A percentile compares a stretch with the other conserved stretches of the same genome.
These are phyloP conservation scores for Oncopodura yosiiana DNA, from an alignment of 1,140 invertebrate species.

Conservation along the genomic window DNA sequence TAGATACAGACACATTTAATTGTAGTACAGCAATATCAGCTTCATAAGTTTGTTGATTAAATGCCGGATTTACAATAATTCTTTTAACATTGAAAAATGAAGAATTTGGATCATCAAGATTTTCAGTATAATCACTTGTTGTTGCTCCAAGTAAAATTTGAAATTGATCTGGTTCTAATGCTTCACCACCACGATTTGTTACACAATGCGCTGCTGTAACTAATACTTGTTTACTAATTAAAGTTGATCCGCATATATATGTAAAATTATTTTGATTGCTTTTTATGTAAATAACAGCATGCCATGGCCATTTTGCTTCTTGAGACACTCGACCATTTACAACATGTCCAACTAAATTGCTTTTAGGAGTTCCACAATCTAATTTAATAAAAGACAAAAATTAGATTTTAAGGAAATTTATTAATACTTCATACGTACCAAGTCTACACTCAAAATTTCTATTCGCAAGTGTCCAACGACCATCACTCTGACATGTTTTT, in stretches of 20 bases:
- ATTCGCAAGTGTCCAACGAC: slow-evolving; percentile 12
- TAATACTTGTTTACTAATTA: slow-evolving; percentile 12
- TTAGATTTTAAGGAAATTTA: background rate
- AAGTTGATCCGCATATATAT: slow-evolving; percentile 21
- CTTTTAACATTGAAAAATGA: slow-evolving; percentile 18
- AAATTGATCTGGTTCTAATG: background rate
- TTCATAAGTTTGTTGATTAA: slow-evolving; percentile 18
- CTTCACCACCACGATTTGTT: background rate
- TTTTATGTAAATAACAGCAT: slow-evolving; percentile 7
- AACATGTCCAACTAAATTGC: slow-evolving; percentile 14
- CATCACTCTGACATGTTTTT: slow-evolving; percentile 12
- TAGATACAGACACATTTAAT: slow-evolving; percentile 1
- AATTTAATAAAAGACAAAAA: background rate
- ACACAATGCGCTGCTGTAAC: slow-evolving; percentile 25
- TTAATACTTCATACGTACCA: background rate
- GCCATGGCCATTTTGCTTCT: slow-evolving; percentile 22
- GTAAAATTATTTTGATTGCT: background rate
- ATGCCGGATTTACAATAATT: slow-evolving; percentile 5
- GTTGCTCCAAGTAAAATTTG: slow-evolving; percentile 16
- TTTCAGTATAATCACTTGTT: slow-evolving; percentile 17
- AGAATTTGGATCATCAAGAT: slow-evolving; percentile 2
- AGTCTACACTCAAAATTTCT: slow-evolving; percentile 18
- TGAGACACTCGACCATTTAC: slow-evolving; percentile 13
- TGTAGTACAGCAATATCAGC: slow-evolving; percentile 17
- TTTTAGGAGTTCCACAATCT: slow-evolving; percentile 23